These are phyloP conservation scores for Callipepla californica DNA, from an alignment of 2,113 vertebrate species.

Conservation along the genomic window DNA sequence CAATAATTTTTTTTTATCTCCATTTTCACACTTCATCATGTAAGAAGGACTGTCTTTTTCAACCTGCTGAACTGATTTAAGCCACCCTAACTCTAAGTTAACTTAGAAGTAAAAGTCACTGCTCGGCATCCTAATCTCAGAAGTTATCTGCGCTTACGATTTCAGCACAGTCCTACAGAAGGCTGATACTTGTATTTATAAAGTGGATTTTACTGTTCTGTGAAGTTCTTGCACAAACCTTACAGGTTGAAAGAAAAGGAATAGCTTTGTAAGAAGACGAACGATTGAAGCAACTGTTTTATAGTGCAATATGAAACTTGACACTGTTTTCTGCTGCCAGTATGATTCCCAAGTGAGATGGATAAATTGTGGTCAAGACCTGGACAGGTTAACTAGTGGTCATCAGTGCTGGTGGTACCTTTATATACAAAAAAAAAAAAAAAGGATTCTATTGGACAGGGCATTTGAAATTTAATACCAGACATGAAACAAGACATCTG, in stretches of 20 bases:
- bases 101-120: constrained; percentile 36
- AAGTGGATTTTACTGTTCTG: not conserved
- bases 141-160: constrained; percentile 9
- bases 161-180: not conserved
- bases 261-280: not conserved
- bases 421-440: constrained; percentile 46
- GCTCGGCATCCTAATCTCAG: constrained; percentile 26
- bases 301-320: constrained; percentile 41
- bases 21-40: constrained; percentile 69
- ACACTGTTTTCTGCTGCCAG: constrained; percentile 50
- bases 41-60: constrained; percentile 59
- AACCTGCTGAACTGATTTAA: constrained; percentile 69
- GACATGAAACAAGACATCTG: constrained; percentile 76
- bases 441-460: constrained; percentile 33
- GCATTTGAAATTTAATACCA: constrained; percentile 75
- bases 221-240: not conserved
- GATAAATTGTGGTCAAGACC: constrained; percentile 74
- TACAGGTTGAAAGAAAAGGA: not conserved
- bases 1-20: constrained; percentile 68
- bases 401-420: constrained; percentile 51
- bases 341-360: constrained; percentile 68
- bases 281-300: constrained; percentile 14
- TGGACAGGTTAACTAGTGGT: constrained; percentile 68
- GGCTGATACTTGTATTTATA: constrained; percentile 37
- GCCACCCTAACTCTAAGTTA: constrained; percentile 34